Percentiles rank a stretch among this genome's conserved stretches.
phyloP scores from a whole-genome alignment of 1,140 invertebrate genomes.

The Musca domestica region DNA sequence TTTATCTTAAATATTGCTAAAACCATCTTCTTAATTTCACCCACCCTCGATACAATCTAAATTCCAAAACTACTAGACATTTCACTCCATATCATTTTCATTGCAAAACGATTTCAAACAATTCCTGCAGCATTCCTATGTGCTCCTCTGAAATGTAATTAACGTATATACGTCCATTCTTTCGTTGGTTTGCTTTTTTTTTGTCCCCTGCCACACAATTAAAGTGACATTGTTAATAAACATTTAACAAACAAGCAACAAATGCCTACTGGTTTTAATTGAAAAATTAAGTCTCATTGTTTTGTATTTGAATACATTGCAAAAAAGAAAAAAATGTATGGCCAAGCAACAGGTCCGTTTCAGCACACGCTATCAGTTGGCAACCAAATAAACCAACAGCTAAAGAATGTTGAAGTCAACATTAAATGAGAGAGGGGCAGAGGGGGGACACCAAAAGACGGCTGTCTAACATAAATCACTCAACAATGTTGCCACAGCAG shows the following conservation, averaged over 20 bases:
- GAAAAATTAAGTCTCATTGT: not conserved
- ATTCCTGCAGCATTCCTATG: too few species aligned
- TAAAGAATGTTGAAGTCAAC: not conserved
- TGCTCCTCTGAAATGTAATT: too few species aligned
- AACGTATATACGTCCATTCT: too few species aligned
- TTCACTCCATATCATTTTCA: too few species aligned
- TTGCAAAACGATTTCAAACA: too few species aligned
- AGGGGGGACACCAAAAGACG: not conserved
- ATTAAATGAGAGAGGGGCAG: too few species aligned
- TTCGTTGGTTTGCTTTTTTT: too few species aligned
- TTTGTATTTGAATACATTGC: constrained; percentile 1
- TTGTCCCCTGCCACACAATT: not conserved
- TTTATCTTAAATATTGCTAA: too few species aligned
- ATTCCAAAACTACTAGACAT: too few species aligned
- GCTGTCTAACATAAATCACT: constrained; percentile 21
- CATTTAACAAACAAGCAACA: not conserved
- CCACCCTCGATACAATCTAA: too few species aligned
- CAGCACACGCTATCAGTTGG: not conserved
- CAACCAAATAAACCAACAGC: not conserved
- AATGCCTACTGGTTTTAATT: constrained; percentile 18
- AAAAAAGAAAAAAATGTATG: not conserved
- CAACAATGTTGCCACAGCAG: not conserved
- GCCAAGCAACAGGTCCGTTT: too few species aligned
- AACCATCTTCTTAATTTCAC: too few species aligned
- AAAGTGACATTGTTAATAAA: constrained; percentile 9